Conservation (phyloP, 1,140 invertebrate species). For the Pogonus chalceus region DNA sequence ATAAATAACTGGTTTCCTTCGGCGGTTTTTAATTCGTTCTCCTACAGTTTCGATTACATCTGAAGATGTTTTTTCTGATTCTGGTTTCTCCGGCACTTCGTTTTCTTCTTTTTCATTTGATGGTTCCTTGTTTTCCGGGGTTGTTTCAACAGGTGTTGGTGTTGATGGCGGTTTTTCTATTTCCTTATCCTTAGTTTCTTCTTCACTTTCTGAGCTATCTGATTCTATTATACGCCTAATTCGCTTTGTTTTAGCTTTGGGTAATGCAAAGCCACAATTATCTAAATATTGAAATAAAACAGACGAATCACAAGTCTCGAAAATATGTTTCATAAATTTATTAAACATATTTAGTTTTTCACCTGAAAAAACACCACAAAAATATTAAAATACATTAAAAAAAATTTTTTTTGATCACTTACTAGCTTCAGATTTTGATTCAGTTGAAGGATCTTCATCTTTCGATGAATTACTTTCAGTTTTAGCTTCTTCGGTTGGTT, state of each 20-base stretch:
- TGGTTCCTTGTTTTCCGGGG: conserved; percentile 18
- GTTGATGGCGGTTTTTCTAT: not conserved
- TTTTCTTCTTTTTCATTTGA: conserved; percentile 14
- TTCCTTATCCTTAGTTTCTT: conserved; percentile 20
- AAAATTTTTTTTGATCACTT: no score
- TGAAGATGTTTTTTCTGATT: not conserved
- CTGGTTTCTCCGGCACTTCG: conserved; percentile 7
- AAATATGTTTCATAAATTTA: not conserved
- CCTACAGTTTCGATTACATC: conserved; percentile 19
- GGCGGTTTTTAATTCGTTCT: conserved; percentile 25
- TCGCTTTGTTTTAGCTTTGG: conserved; percentile 10
- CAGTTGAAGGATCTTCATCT: not conserved
- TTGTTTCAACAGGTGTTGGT: not conserved
- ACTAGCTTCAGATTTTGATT: not conserved
- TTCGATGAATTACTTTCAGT: not conserved
- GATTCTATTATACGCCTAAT: conserved; percentile 7
- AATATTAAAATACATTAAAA: not conserved
- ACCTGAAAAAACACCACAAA: not conserved
- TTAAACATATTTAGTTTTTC: not conserved
- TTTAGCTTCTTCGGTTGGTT: not conserved
- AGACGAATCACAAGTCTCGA: not conserved
- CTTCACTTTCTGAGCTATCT: not conserved
- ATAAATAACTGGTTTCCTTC: conserved; percentile 10
- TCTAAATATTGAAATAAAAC: not conserved
- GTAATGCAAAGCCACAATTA: not conserved